Base-by-base conservation (phyloP, 2,113 vertebrate species). In the Parotia lawesii region DNA sequence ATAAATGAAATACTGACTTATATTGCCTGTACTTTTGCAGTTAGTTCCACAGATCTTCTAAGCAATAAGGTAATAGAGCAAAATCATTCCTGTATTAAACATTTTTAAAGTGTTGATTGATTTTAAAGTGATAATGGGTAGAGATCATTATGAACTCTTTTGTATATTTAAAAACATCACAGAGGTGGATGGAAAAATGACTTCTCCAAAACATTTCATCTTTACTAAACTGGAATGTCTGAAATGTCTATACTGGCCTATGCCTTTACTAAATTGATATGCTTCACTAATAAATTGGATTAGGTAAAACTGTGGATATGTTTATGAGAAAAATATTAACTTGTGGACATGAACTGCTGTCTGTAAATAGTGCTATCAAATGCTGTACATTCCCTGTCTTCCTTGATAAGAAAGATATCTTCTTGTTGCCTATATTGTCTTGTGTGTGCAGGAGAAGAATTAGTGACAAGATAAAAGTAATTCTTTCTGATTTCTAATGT, bases 1-100 rank as follows among this genome's bases (percentile, higher is more conserved):
- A 98, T 98, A 98, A 98, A 94, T 98, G 97, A 97, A 89, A 83
- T 95, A 9, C 50, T 91, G 83, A 62, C 81, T 86, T 95, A 58
- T 96, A 67, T 87, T 95, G 83, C 93, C 81, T 98, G 8, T 94
- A 81, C 57, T 93, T 90, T 62, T 76, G 47, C 60, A 77, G 45
- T 76, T 79, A 48, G 27, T 87, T 66, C n/a, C 70, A 38, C 51
- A 21, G 47, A 90, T 23, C n/a, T 92, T 65, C 27, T 58, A 85
- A 73, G 33, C 58, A 91, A 5, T 45, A 57, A 72, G 67, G 20
- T 60, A 66, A 70, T 2, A 45, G 37, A 76, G 28, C 14, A 60
- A 88, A 86, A 73, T 15, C 15, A 12, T 79, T 28, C 54, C 31
- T 45, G 9, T 54, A 24, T 8, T 87, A 20, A 89, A 67, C 8